Base-by-base conservation (phyloP, 2,113 vertebrate genomes). In the Syrmaticus mikado region DNA sequence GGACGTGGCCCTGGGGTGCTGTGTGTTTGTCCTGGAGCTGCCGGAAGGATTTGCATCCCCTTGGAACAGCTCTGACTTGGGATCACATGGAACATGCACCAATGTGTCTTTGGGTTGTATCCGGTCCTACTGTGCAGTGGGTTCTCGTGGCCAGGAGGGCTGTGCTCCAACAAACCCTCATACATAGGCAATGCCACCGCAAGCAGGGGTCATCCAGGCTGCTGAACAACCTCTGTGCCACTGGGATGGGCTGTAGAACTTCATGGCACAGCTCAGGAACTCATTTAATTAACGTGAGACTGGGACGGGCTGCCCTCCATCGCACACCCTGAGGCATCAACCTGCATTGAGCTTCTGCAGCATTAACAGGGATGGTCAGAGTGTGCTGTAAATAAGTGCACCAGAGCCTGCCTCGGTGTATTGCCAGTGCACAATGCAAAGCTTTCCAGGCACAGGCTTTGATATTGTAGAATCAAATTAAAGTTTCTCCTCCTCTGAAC, bases 281-380 rank as follows among this genome's bases (percentile, higher is more conserved):
- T 10, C 1, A 3, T 2, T 4, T 25, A 32, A 24, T 57, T 13
- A 6, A 8, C 0, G 2, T 5, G 9, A 74, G 50, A 43, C 60
- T 25, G 91, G 60, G 16, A 24, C 1, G 43, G 24, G 6, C 61
- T 11, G 53, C 32, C 70, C 70, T 41, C 3, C 15, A 1, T 8
- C 22, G 0, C 5, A 10, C 2, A 27, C 22, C 48, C 75, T 36
- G 1, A 2, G 32, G 25, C 67, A 4, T 4, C 1, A 1, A 4
- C 36, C 53, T n/a, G 21, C 48, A 0, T 0, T 2, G 1, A 74
- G 50, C 58, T 45, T 28, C 55, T 13, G 0, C 3, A 4, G 28
- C 7, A 0, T 6, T 4, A 6, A 1, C 30, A 5, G 64, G 10
- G 41, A 24, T 2, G 61, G 20, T 8, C 74, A 2, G 16, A 13